Percentiles rank a stretch among this genome's conserved stretches.
These are phyloP conservation scores for Lasaia peninsularis DNA, from an alignment of 1,140 invertebrate species.

Conservation along the genomic window DNA sequence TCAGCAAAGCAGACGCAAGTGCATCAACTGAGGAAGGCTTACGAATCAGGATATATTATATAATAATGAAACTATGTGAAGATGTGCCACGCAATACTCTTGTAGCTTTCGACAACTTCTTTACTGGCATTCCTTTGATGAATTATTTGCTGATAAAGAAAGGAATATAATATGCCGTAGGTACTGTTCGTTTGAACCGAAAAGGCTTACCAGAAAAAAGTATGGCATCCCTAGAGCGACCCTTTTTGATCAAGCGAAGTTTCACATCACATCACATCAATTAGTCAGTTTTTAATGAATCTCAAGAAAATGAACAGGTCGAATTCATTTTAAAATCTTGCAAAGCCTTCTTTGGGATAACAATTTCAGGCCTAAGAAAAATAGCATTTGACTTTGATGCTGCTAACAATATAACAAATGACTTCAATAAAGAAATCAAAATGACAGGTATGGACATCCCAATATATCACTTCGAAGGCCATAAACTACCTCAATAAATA, in stretches of 20 bases:
- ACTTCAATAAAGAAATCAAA: not conserved
- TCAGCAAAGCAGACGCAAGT: too few relatives aligned
- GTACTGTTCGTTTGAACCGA: too few relatives aligned
- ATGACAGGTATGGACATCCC: slow-evolving; percentile 19
- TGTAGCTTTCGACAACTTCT: too few relatives aligned
- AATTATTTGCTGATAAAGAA: too few relatives aligned
- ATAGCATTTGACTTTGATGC: slow-evolving; percentile 26
- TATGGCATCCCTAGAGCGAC: slow-evolving; percentile 19
- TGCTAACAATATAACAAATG: not conserved
- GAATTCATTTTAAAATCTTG: slow-evolving; percentile 20
- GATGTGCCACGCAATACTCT: too few relatives aligned
- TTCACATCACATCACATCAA: slow-evolving; percentile 11
- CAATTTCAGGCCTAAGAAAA: slow-evolving; percentile 17
- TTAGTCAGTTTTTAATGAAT: slow-evolving; percentile 16
- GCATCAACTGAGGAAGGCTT: too few relatives aligned
- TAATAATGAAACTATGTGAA: too few relatives aligned
- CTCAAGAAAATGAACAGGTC: slow-evolving; percentile 20
- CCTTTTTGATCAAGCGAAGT: slow-evolving; percentile 18
- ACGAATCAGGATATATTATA: too few relatives aligned
- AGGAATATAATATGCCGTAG: too few relatives aligned
- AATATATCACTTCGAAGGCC: slow-evolving; percentile 27
- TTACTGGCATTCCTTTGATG: too few relatives aligned
- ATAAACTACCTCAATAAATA: slow-evolving; percentile 30
- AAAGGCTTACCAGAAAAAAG: too few relatives aligned
- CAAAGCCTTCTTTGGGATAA: slow-evolving; percentile 25